Conservation (phyloP, 2,888 invertebrate species). For the Labia minor region DNA sequence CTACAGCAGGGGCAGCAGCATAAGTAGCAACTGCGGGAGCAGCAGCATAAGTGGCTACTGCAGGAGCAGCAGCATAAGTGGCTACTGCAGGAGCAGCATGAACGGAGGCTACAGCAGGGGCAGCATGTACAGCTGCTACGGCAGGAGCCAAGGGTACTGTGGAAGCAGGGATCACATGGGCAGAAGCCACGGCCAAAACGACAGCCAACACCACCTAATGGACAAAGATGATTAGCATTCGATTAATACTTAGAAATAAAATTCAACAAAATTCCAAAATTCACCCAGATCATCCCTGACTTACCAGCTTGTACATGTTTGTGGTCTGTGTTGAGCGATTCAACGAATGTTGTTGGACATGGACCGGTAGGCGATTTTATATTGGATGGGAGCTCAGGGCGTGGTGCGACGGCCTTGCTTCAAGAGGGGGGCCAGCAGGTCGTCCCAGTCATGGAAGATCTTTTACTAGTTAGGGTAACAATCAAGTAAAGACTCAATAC, state of each 20-base stretch:
- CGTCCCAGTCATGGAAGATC: no score
- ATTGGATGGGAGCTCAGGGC: conserved; percentile 13
- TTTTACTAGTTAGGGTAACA: no score
- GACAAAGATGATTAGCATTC: not conserved
- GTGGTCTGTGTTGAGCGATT: conserved; percentile 23
- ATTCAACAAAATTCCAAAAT: not conserved
- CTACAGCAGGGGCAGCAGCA: conserved; percentile 26
- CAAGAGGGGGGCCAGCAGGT: not conserved
- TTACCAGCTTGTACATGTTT: conserved; percentile 28
- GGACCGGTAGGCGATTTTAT: conserved; percentile 17
- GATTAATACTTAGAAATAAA: not conserved
- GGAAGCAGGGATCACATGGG: conserved; percentile 27
- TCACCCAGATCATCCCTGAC: conserved; percentile 15
- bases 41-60: conserved; percentile 41
- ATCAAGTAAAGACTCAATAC: no score
- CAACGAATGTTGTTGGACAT: conserved; percentile 6
- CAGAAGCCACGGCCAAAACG: conserved; percentile 34
- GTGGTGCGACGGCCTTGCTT: conserved; percentile 14
- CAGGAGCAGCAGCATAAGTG: conserved; percentile 31
- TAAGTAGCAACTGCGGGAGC: conserved; percentile 32
- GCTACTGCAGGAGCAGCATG: conserved; percentile 23
- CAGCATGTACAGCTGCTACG: not conserved
- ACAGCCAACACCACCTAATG: conserved; percentile 32
- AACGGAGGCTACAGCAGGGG: conserved; percentile 14
- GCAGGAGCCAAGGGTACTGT: not conserved